These are phyloP conservation scores for Phlogophora meticulosa DNA, from an alignment of 2,888 invertebrate species.

Conservation along the genomic window DNA sequence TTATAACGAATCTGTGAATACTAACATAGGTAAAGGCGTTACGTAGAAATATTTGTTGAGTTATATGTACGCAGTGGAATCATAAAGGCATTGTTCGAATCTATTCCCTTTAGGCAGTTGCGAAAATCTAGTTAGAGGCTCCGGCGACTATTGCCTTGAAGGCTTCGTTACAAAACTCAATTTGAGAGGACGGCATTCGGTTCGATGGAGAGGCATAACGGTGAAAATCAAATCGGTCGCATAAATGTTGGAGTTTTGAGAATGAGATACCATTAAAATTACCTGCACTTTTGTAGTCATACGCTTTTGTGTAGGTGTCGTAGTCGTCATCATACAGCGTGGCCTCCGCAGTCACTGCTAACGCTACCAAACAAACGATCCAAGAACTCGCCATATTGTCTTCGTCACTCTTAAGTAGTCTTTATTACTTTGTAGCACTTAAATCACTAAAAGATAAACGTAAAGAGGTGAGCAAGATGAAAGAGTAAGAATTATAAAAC, in stretches of 20 bases:
- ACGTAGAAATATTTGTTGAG: neutral
- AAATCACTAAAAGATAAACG: constrained; percentile 52
- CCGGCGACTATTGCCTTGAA: constrained; percentile 70
- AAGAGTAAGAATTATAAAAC: constrained; percentile 25
- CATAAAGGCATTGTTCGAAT: constrained; percentile 59
- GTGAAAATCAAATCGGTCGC: constrained; percentile 70
- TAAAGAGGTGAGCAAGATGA: constrained; percentile 7
- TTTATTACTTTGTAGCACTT: constrained; percentile 63
- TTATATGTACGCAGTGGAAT: constrained; percentile 27
- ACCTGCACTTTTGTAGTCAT: constrained; percentile 86
- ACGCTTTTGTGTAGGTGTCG: constrained; percentile 84
- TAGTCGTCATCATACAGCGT: constrained; percentile 88
- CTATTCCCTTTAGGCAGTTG: constrained; percentile 61
- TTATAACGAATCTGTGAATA: neutral
- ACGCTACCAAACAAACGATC: constrained; percentile 76
- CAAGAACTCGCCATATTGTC: constrained; percentile 77
- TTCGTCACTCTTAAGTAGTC: constrained; percentile 54
- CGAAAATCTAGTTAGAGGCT: constrained; percentile 70
- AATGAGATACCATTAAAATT: constrained; percentile 56
- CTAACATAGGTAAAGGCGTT: neutral
- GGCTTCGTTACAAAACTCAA: constrained; percentile 77
- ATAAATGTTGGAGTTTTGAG: constrained; percentile 59
- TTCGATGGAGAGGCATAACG: constrained; percentile 72
- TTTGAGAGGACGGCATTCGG: constrained; percentile 71
- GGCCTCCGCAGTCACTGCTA: constrained; percentile 77